These are phyloP conservation scores for Enteromius afrohamiltoni DNA, from an alignment of 2,797 vertebrate genomes.

Conservation along the genomic window DNA sequence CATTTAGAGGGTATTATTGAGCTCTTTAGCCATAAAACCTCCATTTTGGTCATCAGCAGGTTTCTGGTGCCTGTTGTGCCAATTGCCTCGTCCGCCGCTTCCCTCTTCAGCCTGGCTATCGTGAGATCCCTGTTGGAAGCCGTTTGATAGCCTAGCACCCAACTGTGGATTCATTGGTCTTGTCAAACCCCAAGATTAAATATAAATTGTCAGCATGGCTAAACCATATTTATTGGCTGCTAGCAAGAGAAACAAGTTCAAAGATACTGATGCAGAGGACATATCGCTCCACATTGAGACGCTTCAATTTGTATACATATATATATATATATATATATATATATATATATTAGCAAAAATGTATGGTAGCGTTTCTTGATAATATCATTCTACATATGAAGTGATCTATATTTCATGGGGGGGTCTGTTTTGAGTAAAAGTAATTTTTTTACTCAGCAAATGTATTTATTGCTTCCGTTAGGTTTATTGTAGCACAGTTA, in stretches of 20 bases:
- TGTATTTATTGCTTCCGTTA: neutral
- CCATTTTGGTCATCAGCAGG: constrained; percentile 64
- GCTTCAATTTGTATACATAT: neutral
- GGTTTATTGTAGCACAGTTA: neutral
- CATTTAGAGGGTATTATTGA: constrained; percentile 74
- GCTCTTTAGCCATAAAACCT: constrained; percentile 69
- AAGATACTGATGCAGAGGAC: constrained; percentile 56
- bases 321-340: too few relatives aligned
- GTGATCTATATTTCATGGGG: neutral
- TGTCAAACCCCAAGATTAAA: constrained; percentile 84
- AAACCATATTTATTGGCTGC: constrained; percentile 79
- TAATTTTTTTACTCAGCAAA: neutral
- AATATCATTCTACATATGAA: neutral
- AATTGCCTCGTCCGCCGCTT: constrained; percentile 72
- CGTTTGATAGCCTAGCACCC: constrained; percentile 86
- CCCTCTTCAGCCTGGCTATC: constrained; percentile 69
- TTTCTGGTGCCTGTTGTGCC: constrained; percentile 68
- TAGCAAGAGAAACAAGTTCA: constrained; percentile 67
- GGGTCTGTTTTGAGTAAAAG: neutral
- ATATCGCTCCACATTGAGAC: neutral
- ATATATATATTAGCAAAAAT: neutral
- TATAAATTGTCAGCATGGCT: constrained; percentile 85
- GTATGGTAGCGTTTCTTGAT: neutral
- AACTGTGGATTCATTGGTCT: constrained; percentile 86
- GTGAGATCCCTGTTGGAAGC: constrained; percentile 88